A percentile compares a stretch with the other conserved stretches of the same genome.
phyloP scores from a whole-genome alignment of 2,113 vertebrate species.

The Benthochromis sp. region DNA sequence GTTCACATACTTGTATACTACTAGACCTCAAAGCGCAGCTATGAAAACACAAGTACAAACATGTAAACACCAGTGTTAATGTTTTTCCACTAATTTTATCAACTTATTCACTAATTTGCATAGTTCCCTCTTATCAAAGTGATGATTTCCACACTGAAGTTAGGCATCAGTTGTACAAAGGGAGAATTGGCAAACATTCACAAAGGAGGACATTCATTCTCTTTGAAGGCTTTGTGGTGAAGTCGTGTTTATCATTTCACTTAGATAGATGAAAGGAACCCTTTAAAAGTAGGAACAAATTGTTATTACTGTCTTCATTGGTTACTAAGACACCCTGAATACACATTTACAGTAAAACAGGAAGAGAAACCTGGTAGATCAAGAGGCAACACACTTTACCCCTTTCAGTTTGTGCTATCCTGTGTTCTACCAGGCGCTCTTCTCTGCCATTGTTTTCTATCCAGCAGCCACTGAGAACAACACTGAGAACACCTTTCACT shows the following conservation, averaged over 20 bases:
- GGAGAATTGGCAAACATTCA: neutral
- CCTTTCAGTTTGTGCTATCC: neutral
- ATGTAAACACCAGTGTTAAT: neutral
- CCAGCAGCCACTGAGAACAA: neutral
- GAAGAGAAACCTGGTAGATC: conserved; percentile 20
- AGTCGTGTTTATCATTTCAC: conserved; percentile 26
- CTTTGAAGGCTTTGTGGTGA: conserved; percentile 2
- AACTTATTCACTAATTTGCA: neutral
- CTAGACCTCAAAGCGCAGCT: neutral
- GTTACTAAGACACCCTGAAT: conserved; percentile 31
- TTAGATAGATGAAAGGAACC: conserved; percentile 21
- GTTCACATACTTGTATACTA: neutral
- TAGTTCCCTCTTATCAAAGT: neutral
- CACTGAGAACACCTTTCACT: neutral
- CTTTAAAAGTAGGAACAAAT: neutral
- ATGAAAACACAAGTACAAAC: neutral
- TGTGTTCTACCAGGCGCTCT: neutral
- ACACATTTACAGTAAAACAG: conserved; percentile 18
- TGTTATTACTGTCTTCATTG: neutral
- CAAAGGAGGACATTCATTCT: neutral
- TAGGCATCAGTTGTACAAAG: neutral
- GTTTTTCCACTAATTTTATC: neutral
- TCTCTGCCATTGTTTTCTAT: neutral
- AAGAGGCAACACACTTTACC: neutral
- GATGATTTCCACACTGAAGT: neutral